phyloP scores from a whole-genome alignment of 1,140 invertebrate species.

The Ceratosolen fusciceps region DNA sequence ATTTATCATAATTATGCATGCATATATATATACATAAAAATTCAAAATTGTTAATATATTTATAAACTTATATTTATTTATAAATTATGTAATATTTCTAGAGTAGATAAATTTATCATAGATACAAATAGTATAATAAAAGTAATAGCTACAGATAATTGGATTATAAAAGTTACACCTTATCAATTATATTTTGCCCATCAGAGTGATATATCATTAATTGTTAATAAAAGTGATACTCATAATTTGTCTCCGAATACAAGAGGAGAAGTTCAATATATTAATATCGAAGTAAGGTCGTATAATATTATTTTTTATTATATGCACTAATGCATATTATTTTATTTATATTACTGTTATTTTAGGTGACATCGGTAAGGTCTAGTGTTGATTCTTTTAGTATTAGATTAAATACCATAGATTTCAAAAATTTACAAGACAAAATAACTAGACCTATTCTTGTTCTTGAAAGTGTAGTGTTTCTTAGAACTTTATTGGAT shows the following conservation, averaged over 20 bases:
- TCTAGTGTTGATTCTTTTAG: slow-evolving; percentile 74
- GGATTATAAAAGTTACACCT: slow-evolving; percentile 88
- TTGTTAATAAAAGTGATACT: slow-evolving; percentile 82
- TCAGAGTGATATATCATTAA: slow-evolving; percentile 83
- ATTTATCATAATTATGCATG: too few species aligned
- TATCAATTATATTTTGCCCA: slow-evolving; percentile 83
- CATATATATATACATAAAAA: too few species aligned
- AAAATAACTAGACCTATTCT: slow-evolving; percentile 81
- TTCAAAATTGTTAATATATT: too few species aligned
- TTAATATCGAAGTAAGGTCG: slow-evolving; percentile 79
- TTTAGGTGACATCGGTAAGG: slow-evolving; percentile 76
- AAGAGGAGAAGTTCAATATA: slow-evolving; percentile 80
- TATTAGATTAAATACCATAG: slow-evolving; percentile 82
- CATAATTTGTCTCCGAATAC: slow-evolving; percentile 78
- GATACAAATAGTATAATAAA: slow-evolving; percentile 78
- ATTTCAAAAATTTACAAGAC: slow-evolving; percentile 86
- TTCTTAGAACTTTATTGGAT: slow-evolving; percentile 85
- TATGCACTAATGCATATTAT: not conserved
- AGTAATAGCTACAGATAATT: slow-evolving; percentile 86
- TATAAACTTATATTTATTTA: too few species aligned
- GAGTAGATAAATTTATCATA: slow-evolving; percentile 83
- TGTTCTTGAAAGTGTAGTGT: slow-evolving; percentile 83
- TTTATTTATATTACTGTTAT: slow-evolving; percentile 16
- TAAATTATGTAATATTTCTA: too few species aligned
- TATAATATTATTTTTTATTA: not conserved